Evolutionary conservation across 2,797 vertebrate genomes (phyloP).

Genomic region (Emydoidea blandingii): DNA sequence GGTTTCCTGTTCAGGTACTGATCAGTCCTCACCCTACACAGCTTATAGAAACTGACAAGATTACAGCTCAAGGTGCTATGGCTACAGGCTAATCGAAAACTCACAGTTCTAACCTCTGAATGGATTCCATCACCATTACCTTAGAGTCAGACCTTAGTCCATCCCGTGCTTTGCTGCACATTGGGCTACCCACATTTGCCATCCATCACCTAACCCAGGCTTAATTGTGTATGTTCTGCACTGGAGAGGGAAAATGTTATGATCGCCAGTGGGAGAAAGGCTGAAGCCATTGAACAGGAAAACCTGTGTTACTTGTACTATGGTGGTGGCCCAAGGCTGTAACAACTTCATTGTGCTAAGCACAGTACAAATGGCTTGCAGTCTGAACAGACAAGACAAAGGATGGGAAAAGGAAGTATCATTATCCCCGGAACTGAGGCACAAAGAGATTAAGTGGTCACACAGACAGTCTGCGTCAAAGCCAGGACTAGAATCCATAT

Average conservation of each 20-base stretch:
- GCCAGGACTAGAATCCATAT: neutral
- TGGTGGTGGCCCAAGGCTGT: neutral
- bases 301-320: neutral
- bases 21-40: neutral
- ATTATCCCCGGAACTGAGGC: neutral
- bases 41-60: neutral
- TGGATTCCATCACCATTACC: neutral
- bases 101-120: neutral
- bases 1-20: neutral
- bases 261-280: neutral
- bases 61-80: neutral
- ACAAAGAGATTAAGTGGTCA: neutral
- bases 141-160: too few species aligned
- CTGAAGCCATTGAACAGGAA: neutral
- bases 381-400: neutral
- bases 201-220: neutral
- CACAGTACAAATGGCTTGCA: neutral
- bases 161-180: too few species aligned
- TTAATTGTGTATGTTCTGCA: neutral
- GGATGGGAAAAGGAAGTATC: neutral
- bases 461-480: neutral
- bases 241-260: neutral
- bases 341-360: neutral
- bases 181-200: too few species aligned
- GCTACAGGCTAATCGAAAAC: neutral